Evolutionary conservation across 2,797 vertebrate species (phyloP), one percentile per base, ranked within the genome.

Genomic region (Rhyacichthys aspro): DNA sequence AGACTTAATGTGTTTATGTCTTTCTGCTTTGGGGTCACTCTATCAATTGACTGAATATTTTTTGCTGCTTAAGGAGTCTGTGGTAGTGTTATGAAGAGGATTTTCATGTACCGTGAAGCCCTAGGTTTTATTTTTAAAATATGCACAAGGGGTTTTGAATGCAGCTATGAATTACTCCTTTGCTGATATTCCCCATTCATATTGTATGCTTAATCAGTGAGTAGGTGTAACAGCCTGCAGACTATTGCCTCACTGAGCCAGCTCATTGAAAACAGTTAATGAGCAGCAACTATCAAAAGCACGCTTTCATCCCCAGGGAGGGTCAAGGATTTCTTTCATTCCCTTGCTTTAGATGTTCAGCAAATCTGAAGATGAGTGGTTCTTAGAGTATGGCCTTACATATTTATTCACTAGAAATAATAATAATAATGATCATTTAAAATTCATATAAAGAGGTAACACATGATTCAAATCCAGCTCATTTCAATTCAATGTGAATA

Each of bases 221-320:
- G 59, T 46, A 18, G 59, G 61, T 43, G 82, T 66, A 71, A 79
- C 64, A 52, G 65, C 60, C 56, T 73, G 70, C 73, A 79, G 50
- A 74, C 43, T 53, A 56, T 74, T 79, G 79, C 71, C 74, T 83
- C 72, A 70, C 72, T 59, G 62, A 57, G 56, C 18, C 37, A 3
- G 39, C 55, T 67, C 63, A 70, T 32, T 55, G 10, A 48, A 18
- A 71, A 73, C 69, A 43, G 55, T 70, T 86, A 81, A 84, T 85
- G 70, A 85, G 76, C 75, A 66, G 74, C 64, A 69, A 70, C 80
- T 82, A 85, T 79, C 77, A 82, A 76, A 75, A 72, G 49, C 55
- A 78, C 66, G 58, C 75, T 68, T 69, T 75, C 57, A 63, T 80
- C 74, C 76, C 64, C 15, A 0, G 68, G 64, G 70, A 59, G 43